A percentile compares a stretch with the other conserved stretches of the same genome.
These are phyloP conservation scores for Gymnoscopelus braueri DNA, from an alignment of 2,797 vertebrate genomes.

Conservation along the genomic window DNA sequence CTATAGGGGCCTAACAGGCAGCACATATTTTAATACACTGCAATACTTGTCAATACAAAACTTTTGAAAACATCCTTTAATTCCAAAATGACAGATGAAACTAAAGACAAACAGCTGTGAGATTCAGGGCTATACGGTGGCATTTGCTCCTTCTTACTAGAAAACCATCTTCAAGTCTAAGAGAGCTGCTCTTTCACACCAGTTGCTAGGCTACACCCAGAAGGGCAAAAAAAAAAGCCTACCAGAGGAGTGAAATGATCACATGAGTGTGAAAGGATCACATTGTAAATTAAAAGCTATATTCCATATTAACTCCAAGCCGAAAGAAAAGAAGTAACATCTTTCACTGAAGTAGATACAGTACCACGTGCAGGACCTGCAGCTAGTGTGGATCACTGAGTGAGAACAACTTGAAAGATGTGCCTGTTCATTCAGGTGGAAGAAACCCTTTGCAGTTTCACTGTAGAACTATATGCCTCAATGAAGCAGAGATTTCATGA, in stretches of 20 bases:
- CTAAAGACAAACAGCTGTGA: conserved; percentile 58
- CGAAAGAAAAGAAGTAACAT: conserved; percentile 28
- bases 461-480: too few species aligned
- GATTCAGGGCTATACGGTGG: conserved; percentile 54
- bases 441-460: conserved; percentile 1
- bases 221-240: conserved; percentile 52
- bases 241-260: conserved; percentile 58
- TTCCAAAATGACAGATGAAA: conserved; percentile 57
- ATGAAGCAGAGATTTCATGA: background rate
- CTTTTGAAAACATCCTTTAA: conserved; percentile 14
- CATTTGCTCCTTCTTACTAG: conserved; percentile 62
- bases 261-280: conserved; percentile 52
- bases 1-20: conserved; percentile 37
- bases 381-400: conserved; percentile 27
- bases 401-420: conserved; percentile 19
- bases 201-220: conserved; percentile 68
- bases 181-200: conserved; percentile 60
- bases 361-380: conserved; percentile 12
- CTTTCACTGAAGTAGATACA: conserved; percentile 15
- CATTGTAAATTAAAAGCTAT: conserved; percentile 50
- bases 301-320: conserved; percentile 33
- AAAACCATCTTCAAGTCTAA: conserved; percentile 68
- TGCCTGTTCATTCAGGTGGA: conserved; percentile 15
- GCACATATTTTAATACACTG: conserved; percentile 47
- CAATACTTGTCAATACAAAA: conserved; percentile 54